Conservation (phyloP, 2,113 vertebrate genomes). For the Setophaga kirtlandii region DNA sequence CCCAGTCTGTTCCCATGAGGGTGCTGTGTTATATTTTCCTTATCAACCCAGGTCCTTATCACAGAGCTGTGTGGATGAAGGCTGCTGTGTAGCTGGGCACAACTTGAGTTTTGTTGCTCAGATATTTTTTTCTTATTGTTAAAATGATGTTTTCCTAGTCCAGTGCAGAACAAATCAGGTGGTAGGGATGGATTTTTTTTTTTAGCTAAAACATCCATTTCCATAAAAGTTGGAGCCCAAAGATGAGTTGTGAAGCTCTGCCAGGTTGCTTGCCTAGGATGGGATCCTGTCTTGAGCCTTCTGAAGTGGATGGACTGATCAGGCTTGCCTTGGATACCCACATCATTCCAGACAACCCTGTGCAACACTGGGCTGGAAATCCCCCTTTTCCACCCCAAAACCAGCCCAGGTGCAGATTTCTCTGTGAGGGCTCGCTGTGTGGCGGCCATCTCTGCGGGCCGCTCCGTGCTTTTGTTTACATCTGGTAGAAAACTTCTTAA, state of each 20-base stretch:
- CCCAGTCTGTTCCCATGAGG: background rate
- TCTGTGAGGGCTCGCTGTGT: background rate
- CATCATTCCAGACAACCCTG: background rate
- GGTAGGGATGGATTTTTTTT: background rate
- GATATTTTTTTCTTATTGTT: background rate
- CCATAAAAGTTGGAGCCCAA: background rate
- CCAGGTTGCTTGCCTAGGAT: background rate
- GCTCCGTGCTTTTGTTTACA: background rate
- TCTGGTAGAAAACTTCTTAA: conserved; percentile 31
- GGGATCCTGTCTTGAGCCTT: background rate
- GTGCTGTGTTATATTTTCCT: background rate
- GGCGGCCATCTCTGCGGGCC: background rate
- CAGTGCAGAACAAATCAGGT: background rate
- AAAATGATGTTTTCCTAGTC: background rate
- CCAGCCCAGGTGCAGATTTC: fast-evolving
- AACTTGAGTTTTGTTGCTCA: background rate
- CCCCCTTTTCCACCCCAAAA: background rate
- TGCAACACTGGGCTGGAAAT: background rate
- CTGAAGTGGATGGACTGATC: background rate
- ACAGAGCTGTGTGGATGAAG: fast-evolving
- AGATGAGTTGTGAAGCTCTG: fast-evolving
- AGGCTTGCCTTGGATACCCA: background rate
- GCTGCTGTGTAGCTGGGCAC: background rate
- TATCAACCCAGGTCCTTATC: fast-evolving
- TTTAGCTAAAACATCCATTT: background rate